phyloP scores from a whole-genome alignment of 2,888 invertebrate genomes.

The Patella depressa region DNA sequence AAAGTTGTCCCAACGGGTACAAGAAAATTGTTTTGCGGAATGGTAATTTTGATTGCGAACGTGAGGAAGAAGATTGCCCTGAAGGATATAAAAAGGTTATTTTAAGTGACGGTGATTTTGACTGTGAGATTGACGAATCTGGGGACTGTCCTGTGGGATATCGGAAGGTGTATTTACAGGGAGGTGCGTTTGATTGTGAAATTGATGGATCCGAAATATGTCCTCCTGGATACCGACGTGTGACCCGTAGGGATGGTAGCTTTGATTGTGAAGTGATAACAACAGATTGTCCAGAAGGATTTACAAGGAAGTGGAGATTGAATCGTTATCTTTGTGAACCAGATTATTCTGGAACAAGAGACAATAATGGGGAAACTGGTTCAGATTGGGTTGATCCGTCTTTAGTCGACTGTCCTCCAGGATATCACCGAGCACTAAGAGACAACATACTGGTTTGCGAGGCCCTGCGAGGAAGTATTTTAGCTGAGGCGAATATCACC shows the following conservation, averaged over 20 bases:
- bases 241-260: neutral
- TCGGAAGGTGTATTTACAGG: neutral
- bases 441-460: conserved; percentile 20
- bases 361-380: neutral
- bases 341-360: neutral
- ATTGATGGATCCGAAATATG: neutral
- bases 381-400: conserved; percentile 9
- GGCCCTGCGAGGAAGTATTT: conserved; percentile 13
- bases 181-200: neutral
- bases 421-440: conserved; percentile 15
- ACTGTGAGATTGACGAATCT: neutral
- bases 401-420: conserved; percentile 16
- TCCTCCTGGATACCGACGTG: neutral
- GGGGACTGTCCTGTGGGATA: neutral
- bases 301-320: neutral
- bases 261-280: neutral
- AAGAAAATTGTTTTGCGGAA: neutral
- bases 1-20: neutral
- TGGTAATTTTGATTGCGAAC: conserved; percentile 1
- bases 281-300: neutral
- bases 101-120: neutral
- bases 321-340: neutral
- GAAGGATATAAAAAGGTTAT: neutral
- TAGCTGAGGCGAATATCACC: neutral
- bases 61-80: neutral